Base-by-base conservation (phyloP, 2,113 vertebrate genomes). In the Alethe castanea region DNA sequence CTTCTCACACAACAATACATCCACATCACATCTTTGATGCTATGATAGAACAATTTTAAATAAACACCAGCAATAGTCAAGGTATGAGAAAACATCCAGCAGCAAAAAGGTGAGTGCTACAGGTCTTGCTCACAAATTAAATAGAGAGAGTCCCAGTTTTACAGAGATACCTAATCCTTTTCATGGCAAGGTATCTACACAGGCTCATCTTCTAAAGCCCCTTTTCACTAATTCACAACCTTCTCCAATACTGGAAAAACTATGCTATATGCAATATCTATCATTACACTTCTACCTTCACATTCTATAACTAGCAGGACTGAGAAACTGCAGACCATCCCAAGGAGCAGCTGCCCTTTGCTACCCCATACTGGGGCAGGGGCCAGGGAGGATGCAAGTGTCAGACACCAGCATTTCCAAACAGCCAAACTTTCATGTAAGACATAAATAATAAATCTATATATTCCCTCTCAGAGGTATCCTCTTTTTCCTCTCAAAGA, bases 341-440 rank as follows among this genome's bases (percentile, higher is more conserved):
- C 47, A 57, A 77, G 45, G 45, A 85, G 48, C 36, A 57, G 56
- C 78, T 8, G 2, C 60, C 28, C 40, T 67, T 74, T 62, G 35
- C 61, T 71, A 52, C 47, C 33, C 50, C 14, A 1, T 26, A 35
- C 3, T 4, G 0, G 5, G 13, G 29, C 2, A 2, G 14, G 29
- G 40, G n/a, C 14, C 47, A 53, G 28, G 38, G 38, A 53, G 15
- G 80, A 20, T 89, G 70, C 33, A 76, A 16, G 19, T 35, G 25
- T 65, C 40, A 61, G 42, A 72, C 62, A 70, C 31, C 14, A 38
- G 70, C 5, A 1, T 47, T 82, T 73, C 70, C 60, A 50, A 88
- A 73, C 38, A 48, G 65, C 29, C 26, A 71, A 29, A 18, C 23
- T 73, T 81, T 88, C 42, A 10, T 0, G 4, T 33, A 57, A 67